Evolutionary conservation across 2,888 invertebrate species (phyloP).

Genomic region (Ornithoptera alexandrae): DNA sequence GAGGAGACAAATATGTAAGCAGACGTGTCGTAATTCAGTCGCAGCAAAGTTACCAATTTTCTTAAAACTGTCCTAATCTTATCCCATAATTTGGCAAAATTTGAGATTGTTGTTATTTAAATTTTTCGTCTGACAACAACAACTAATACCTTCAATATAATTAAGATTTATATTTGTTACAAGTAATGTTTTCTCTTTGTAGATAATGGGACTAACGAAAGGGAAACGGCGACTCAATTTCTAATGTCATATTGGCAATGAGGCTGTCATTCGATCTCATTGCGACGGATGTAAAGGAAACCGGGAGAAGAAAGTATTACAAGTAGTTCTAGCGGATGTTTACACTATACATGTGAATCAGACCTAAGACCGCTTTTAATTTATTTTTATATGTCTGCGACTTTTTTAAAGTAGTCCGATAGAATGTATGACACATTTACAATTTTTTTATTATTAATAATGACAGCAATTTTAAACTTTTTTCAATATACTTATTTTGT

Average conservation of each 20-base stretch:
- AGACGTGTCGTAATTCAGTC: no score
- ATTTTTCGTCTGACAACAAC: no score
- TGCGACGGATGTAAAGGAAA: constrained; percentile 38
- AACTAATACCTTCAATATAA: no score
- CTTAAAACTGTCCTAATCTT: no score
- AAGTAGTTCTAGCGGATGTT: constrained; percentile 51
- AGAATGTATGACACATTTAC: neutral
- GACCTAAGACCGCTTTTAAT: neutral
- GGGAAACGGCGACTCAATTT: constrained; percentile 52
- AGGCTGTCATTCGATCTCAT: constrained; percentile 68
- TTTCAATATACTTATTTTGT: no score
- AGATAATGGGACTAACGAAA: constrained; percentile 33
- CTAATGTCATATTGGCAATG: constrained; percentile 52
- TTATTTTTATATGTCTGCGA: neutral
- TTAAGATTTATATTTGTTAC: neutral
- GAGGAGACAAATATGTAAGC: no score
- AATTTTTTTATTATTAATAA: no score
- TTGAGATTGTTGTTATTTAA: no score
- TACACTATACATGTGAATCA: neutral
- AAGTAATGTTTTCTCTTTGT: neutral
- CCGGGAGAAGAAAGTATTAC: constrained; percentile 61
- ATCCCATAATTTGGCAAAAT: no score
- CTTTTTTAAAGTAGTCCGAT: neutral
- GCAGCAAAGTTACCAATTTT: no score
- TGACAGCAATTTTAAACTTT: no score